Evolutionary conservation across 1,140 invertebrate genomes (phyloP).

Genomic region (Araneus ventricosus): DNA sequence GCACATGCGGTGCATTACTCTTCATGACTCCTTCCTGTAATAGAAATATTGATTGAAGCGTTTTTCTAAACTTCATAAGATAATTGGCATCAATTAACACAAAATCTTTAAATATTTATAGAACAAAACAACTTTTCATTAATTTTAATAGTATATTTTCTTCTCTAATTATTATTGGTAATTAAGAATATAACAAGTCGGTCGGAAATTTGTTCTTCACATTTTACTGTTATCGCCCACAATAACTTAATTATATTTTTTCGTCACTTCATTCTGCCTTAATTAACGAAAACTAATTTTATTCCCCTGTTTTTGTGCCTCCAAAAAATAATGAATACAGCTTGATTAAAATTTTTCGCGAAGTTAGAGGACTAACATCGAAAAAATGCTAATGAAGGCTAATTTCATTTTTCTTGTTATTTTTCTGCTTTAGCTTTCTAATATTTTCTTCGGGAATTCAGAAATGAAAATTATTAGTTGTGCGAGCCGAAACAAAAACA

Average conservation of each 20-base stretch:
- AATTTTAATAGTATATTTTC: too few relatives aligned
- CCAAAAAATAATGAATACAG: background rate
- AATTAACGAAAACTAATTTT: slow-evolving; percentile 9
- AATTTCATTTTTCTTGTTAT: background rate
- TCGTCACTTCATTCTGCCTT: background rate
- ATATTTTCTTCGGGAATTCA: background rate
- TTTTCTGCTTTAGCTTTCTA: background rate
- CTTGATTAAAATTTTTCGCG: background rate
- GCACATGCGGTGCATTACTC: too few relatives aligned
- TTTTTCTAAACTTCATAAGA: too few relatives aligned
- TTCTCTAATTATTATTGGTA: too few relatives aligned
- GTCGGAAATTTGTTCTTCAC: background rate
- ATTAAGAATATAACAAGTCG: background rate
- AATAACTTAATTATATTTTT: background rate
- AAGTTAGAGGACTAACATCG: background rate
- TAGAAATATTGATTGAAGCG: too few relatives aligned
- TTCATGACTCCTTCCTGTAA: too few relatives aligned
- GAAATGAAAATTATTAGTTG: background rate
- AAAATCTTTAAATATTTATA: too few relatives aligned
- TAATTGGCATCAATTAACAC: too few relatives aligned
- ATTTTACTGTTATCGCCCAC: background rate
- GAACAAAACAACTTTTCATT: too few relatives aligned
- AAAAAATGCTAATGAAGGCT: slow-evolving; percentile 19
- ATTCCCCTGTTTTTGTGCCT: background rate
- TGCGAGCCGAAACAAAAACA: background rate